These are phyloP conservation scores for human (Homo sapiens) DNA, from an alignment of 2,113 vertebrate genomes.

Conservation along the genomic window GRCh38 chr1:194581501-194582000, in stretches of 20 bases:
- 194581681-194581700: not conserved
- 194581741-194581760: not conserved
- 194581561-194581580: not conserved
- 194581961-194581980: not conserved
- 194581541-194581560: not conserved
- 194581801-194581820: not conserved
- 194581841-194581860: not conserved
- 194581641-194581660: not conserved
- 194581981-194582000: not conserved
- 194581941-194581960: not conserved
- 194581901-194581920: not conserved
- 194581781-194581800: not conserved
- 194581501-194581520: not conserved
- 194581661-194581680: not conserved
- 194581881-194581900: not conserved
- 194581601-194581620: not conserved
- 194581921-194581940: no score
- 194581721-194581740: not conserved
- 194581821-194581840: not conserved
- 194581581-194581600: not conserved
- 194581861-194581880: not conserved
- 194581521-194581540: not conserved
- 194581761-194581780: not conserved
- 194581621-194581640: fast-evolving
- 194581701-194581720: not conserved